Base-by-base conservation (phyloP, 2,797 vertebrate genomes). In the Syndactyla subalaris region DNA sequence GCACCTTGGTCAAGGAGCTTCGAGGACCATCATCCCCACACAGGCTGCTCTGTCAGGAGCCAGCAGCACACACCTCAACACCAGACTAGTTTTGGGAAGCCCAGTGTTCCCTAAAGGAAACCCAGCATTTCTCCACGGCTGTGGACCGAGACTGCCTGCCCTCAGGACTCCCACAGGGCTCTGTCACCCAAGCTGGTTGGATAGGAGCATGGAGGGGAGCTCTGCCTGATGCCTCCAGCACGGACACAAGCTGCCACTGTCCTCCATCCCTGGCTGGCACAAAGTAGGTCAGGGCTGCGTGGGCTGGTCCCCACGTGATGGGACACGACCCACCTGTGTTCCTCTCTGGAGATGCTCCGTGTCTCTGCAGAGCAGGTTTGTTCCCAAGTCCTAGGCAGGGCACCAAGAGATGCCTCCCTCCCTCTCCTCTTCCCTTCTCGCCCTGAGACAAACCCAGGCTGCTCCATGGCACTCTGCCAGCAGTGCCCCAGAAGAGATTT, bases 91-190 rank as follows among this genome's bases (percentile, higher is more conserved):
- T 18, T 1, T 16, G 74, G 46, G 52, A 65, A 10, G 12, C 17
- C 15, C 38, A 8, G 16, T 1, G 13, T 7, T 6, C 48, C n/a
- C 7, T 2, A n/a, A 38, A 14, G 27, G 29, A 88, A 76, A 36
- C 15, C 12, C 49, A 59, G 0, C 0, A 0, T 2, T 30, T 9
- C 51, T 51, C 24, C 45, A 16, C 0, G 19, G 48, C 52, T 19
- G 10, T 54, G 52, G 17, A 49, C 24, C 14, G 46, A 13, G 12
- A 24, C 48, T 14, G 13, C 4, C 6, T 57, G 5, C 10, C 5
- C 70, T 36, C 23, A 0, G 10, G 43, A 9, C 19, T 10, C 1
- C 0, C 36, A 2, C 11, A 8, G 55, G 22, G n/a, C 43, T 34
- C 43, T 34, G 36, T 29, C 51, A 29, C 26, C 23, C 27, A 18